Evolutionary conservation across 2,113 vertebrate genomes (phyloP).

Genomic region (Acanthochromis polyacanthus): DNA sequence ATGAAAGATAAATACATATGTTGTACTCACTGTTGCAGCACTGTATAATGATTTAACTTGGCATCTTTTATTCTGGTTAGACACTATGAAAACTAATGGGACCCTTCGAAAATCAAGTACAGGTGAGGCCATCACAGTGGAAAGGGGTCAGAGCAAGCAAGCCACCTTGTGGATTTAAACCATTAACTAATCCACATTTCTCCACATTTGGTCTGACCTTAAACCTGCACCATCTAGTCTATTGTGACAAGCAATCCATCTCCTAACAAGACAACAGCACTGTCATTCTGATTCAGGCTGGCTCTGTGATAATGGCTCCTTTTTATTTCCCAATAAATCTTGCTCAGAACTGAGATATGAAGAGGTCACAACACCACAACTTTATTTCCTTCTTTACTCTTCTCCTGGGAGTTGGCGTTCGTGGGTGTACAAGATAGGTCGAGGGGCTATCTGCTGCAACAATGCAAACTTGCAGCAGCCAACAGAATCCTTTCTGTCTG

Average conservation of each 20-base stretch:
- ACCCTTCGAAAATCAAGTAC: not conserved
- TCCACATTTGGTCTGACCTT: conserved; percentile 20
- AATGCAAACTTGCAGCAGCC: not conserved
- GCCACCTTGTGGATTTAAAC: conserved; percentile 16
- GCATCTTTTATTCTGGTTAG: not conserved
- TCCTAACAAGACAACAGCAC: conserved; percentile 25
- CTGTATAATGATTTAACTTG: too few relatives aligned
- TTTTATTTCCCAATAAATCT: conserved; percentile 34
- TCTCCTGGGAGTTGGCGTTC: not conserved
- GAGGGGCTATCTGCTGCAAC: not conserved
- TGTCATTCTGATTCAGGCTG: not conserved
- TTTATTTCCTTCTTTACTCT: conserved; percentile 25
- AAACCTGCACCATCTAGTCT: conserved; percentile 19
- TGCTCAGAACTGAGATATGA: not conserved
- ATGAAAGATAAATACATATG: too few relatives aligned
- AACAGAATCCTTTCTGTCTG: conserved; percentile 1
- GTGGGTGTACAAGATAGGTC: not conserved
- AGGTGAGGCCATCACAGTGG: not conserved
- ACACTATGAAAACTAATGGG: not conserved
- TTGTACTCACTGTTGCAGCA: too few relatives aligned
- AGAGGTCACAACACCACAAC: not conserved
- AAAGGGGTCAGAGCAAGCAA: conserved; percentile 3
- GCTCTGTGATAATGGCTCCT: conserved; percentile 4
- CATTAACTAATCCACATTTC: conserved; percentile 6
- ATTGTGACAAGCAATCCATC: conserved; percentile 9